Conservation (phyloP, 2,888 invertebrate genomes). For the Drosophila imparisetae region DNA sequence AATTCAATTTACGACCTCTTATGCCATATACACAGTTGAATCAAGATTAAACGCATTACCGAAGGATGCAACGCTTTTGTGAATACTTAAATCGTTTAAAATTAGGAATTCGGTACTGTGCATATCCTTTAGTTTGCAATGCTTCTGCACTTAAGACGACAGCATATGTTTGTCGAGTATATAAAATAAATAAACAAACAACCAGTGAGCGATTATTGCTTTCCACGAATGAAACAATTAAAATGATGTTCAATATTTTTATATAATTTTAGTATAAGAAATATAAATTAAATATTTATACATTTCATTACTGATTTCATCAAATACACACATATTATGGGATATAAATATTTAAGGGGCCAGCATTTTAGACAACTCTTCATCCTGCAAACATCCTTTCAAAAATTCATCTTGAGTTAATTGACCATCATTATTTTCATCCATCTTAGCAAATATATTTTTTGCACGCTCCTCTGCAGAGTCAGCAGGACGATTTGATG, state of each 20-base stretch:
- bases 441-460: slow-evolving; percentile 99
- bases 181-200: not conserved
- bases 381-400: slow-evolving; percentile 98
- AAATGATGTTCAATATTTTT: slow-evolving; percentile 67
- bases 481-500: slow-evolving; percentile 96
- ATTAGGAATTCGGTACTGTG: not conserved
- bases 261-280: slow-evolving; percentile 81
- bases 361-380: slow-evolving; percentile 97
- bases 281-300: slow-evolving; percentile 83
- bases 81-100: not conserved
- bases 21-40: not conserved
- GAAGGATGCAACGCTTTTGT: not conserved
- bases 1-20: not conserved
- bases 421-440: slow-evolving; percentile 99
- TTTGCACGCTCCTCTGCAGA: slow-evolving; percentile 99
- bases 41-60: not conserved
- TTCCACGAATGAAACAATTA: slow-evolving; percentile 36
- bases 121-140: not conserved
- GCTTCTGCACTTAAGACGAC: not conserved
- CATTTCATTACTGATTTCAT: slow-evolving; percentile 82
- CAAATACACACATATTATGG: slow-evolving; percentile 81
- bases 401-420: slow-evolving; percentile 99
- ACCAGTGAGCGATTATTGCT: not conserved
- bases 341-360: slow-evolving; percentile 90
- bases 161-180: not conserved